These are phyloP conservation scores for Branchipolynoe longqiensis DNA, from an alignment of 2,888 invertebrate genomes.

Conservation along the genomic window DNA sequence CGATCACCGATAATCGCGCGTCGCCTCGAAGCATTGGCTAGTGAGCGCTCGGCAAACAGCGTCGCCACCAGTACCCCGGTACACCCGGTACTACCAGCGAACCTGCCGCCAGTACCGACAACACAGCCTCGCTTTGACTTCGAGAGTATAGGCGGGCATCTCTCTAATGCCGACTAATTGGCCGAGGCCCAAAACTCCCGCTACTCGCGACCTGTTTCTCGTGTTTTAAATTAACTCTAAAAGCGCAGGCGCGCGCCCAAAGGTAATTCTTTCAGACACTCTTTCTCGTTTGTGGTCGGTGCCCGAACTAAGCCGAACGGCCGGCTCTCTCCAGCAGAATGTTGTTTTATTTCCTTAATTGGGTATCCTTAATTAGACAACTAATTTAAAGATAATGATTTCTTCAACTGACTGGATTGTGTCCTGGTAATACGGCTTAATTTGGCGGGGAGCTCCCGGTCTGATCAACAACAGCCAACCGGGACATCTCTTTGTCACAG, in stretches of 20 bases:
- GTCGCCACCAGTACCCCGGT: too few species aligned
- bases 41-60: too few species aligned
- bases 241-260: slow-evolving; percentile 27
- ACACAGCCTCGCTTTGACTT: too few species aligned
- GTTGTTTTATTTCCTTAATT: slow-evolving; percentile 59
- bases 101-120: too few species aligned
- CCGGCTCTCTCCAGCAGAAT: slow-evolving; percentile 31
- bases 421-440: slow-evolving; percentile 52
- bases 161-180: too few species aligned
- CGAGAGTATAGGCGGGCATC: too few species aligned
- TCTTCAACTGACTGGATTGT: slow-evolving; percentile 39
- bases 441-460: slow-evolving; percentile 35
- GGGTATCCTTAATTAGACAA: slow-evolving; percentile 62
- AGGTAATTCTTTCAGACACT: slow-evolving; percentile 54
- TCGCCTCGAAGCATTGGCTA: too few species aligned
- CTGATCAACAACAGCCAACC: slow-evolving; percentile 47
- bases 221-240: slow-evolving; percentile 45
- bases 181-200: slow-evolving; percentile 17
- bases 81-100: too few species aligned
- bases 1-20: too few species aligned
- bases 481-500: slow-evolving; percentile 24
- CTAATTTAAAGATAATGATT: slow-evolving; percentile 61
- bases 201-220: slow-evolving; percentile 1
- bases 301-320: slow-evolving; percentile 53
- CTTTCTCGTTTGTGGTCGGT: slow-evolving; percentile 48